These are phyloP conservation scores for Oligia fasciuncula DNA, from an alignment of 2,888 invertebrate genomes.

Conservation along the genomic window DNA sequence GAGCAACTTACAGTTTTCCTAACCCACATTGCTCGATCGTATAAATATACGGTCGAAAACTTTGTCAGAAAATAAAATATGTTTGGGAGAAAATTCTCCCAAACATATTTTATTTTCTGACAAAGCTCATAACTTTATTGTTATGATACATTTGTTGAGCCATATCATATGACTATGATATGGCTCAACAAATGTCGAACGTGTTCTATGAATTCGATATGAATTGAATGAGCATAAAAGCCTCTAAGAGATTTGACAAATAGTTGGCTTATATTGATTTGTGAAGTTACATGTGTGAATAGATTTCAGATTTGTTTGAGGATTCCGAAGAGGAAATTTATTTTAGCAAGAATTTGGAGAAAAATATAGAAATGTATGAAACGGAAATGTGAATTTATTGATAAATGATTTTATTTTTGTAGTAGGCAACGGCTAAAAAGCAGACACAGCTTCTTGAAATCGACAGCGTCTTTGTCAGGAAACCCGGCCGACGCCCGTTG, in stretches of 20 bases:
- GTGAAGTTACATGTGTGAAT: not conserved
- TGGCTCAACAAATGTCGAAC: conserved; percentile 11
- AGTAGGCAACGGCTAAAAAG: too few relatives aligned
- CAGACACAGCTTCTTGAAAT: too few relatives aligned
- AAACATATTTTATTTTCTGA: conserved; percentile 34
- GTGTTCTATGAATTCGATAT: conserved; percentile 35
- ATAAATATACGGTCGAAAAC: too few relatives aligned
- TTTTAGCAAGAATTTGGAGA: not conserved
- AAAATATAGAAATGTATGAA: not conserved
- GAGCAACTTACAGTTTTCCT: too few relatives aligned
- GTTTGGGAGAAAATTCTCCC: too few relatives aligned
- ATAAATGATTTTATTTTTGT: not conserved
- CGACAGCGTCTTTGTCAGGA: too few relatives aligned
- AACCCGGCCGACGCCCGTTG: too few relatives aligned
- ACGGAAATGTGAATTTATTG: not conserved
- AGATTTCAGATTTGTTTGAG: not conserved
- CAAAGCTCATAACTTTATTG: conserved; percentile 36
- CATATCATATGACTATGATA: conserved; percentile 8
- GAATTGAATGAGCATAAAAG: conserved; percentile 15
- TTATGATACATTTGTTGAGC: too few relatives aligned
- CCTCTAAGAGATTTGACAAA: conserved; percentile 2
- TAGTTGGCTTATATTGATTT: conserved; percentile 5
- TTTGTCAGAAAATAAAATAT: too few relatives aligned
- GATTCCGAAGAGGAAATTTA: not conserved
- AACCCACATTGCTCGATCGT: not conserved